phyloP scores from a whole-genome alignment of 2,888 invertebrate species.

The Hemithea aestivaria region DNA sequence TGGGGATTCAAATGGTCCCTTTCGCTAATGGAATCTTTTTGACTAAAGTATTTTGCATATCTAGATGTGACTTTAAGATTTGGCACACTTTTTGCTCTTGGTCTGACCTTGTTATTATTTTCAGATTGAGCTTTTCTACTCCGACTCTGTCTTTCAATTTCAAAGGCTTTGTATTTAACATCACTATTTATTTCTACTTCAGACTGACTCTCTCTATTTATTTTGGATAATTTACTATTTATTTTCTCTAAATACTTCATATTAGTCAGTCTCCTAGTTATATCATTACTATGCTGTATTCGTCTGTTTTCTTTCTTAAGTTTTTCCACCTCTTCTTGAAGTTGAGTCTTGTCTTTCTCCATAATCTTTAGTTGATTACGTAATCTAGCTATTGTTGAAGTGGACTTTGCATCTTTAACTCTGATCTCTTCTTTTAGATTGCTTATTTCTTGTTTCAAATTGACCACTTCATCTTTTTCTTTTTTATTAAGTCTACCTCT shows the following conservation, averaged over 20 bases:
- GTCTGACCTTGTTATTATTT: constrained; percentile 37
- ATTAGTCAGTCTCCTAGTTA: constrained; percentile 79
- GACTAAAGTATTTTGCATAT: constrained; percentile 74
- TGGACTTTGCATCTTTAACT: constrained; percentile 86
- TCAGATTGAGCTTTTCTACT: constrained; percentile 38
- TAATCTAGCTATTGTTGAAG: constrained; percentile 84
- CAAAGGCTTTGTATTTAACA: constrained; percentile 63
- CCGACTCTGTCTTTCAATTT: constrained; percentile 64
- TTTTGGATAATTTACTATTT: constrained; percentile 75
- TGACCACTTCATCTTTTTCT: constrained; percentile 84
- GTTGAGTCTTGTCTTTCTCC: constrained; percentile 83
- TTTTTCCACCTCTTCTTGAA: constrained; percentile 83
- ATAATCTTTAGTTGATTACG: constrained; percentile 85
- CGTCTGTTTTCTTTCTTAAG: constrained; percentile 83
- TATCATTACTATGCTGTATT: constrained; percentile 79
- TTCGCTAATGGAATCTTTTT: constrained; percentile 61
- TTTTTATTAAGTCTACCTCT: constrained; percentile 82
- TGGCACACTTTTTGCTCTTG: constrained; percentile 72
- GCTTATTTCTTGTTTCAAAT: constrained; percentile 82
- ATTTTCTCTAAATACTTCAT: constrained; percentile 87
- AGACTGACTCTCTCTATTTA: constrained; percentile 50
- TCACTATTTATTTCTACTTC: constrained; percentile 47
- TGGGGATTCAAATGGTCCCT: constrained; percentile 38
- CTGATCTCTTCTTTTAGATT: constrained; percentile 83
- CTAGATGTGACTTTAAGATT: constrained; percentile 70